Evolutionary conservation across 2,113 vertebrate genomes (phyloP).

Genomic region (Tinamus guttatus): DNA sequence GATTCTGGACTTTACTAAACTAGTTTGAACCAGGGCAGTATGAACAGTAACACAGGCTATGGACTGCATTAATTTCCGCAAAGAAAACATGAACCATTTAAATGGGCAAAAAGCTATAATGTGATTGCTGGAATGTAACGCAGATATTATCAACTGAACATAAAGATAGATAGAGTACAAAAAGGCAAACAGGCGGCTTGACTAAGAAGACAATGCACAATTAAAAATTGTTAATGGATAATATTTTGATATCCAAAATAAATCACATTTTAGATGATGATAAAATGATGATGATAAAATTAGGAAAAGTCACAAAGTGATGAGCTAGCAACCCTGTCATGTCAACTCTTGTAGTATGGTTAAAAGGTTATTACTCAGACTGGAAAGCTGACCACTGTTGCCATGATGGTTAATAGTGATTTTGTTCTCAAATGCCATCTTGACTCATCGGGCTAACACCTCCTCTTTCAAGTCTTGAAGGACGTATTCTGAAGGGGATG

Average conservation of each 20-base stretch:
- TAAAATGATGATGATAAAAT: background rate
- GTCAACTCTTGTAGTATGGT: accelerated
- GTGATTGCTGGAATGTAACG: background rate
- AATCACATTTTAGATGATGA: background rate
- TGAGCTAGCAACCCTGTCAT: background rate
- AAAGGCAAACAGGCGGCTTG: background rate
- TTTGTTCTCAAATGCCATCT: background rate
- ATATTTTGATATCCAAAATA: background rate
- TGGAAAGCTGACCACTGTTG: background rate
- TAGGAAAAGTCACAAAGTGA: background rate
- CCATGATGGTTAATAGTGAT: too few relatives aligned
- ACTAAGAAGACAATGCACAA: background rate
- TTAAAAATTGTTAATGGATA: background rate
- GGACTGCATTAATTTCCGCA: background rate
- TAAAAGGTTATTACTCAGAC: background rate
- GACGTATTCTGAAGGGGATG: background rate
- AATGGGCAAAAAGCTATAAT: background rate
- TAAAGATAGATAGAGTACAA: background rate
- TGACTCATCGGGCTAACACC: background rate
- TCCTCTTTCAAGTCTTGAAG: background rate
- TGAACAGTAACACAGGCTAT: background rate
- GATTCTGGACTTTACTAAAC: background rate
- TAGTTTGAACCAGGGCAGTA: background rate
- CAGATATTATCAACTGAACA: background rate
- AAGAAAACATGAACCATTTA: background rate